Conservation (phyloP, 2,797 vertebrate genomes). For the Limnodromus scolopaceus region DNA sequence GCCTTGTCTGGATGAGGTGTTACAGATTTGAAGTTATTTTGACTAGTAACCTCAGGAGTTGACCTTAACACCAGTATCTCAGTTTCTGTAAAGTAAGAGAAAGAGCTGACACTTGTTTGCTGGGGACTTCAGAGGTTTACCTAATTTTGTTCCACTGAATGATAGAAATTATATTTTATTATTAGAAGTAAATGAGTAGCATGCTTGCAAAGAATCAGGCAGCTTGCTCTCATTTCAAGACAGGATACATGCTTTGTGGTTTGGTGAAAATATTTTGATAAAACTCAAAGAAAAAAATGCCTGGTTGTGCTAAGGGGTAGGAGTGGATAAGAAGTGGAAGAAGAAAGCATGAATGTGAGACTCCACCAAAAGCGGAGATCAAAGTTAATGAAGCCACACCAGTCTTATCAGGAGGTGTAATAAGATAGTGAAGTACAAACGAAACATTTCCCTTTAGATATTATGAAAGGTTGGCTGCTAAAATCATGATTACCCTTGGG, state of each 20-base stretch:
- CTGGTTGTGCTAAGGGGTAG: background rate
- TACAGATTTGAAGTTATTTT: background rate
- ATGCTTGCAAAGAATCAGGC: background rate
- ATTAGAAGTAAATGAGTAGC: accelerated
- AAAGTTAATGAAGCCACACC: background rate
- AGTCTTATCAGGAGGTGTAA: background rate
- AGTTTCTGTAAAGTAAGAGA: background rate
- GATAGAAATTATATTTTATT: background rate
- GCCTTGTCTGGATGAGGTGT: background rate
- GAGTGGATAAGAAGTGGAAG: background rate
- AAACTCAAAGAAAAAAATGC: background rate
- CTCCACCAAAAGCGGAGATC: background rate
- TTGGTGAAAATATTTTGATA: background rate
- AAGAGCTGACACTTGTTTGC: background rate
- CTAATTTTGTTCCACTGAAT: background rate
- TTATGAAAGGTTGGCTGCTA: background rate
- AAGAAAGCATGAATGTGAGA: background rate
- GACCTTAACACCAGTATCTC: background rate
- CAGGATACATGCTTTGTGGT: background rate
- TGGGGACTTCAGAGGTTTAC: background rate
- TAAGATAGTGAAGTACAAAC: background rate
- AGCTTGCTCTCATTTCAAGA: background rate
- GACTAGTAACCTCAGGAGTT: background rate
- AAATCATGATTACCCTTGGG: background rate
- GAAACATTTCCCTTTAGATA: background rate